Evolutionary conservation across 2,797 vertebrate genomes (phyloP).

Genomic region (Cyprinodon diabolis): DNA sequence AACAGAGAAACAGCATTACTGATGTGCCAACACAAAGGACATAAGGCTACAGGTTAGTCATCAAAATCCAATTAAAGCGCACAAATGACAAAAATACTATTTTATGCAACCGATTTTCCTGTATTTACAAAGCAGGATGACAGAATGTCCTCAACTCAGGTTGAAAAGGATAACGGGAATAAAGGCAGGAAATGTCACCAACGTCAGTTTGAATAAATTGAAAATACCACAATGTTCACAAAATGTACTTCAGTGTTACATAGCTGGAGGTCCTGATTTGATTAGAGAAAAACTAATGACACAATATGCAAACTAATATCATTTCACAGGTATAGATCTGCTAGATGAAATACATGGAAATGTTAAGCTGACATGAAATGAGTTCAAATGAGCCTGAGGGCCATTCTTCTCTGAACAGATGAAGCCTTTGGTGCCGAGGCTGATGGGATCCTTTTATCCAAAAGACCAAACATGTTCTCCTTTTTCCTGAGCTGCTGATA

Average conservation of each 20-base stretch:
- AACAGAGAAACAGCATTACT: slow-evolving; percentile 15
- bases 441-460: no score
- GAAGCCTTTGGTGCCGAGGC: no score
- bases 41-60: slow-evolving; percentile 17
- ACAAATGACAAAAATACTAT: slow-evolving; percentile 1
- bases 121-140: background rate
- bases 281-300: background rate
- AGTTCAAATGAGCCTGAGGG: slow-evolving; percentile 37
- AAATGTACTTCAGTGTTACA: background rate
- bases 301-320: background rate
- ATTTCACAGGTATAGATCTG: background rate
- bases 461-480: no score
- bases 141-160: background rate
- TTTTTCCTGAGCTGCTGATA: background rate
- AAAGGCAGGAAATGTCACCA: background rate
- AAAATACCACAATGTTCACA: background rate
- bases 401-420: slow-evolving; percentile 37
- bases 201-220: background rate
- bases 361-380: slow-evolving; percentile 34
- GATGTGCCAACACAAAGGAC: slow-evolving; percentile 31
- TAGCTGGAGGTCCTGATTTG: background rate
- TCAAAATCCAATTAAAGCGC: background rate
- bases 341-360: background rate
- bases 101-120: background rate
- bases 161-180: background rate